Evolutionary conservation across 2,888 invertebrate species (phyloP).

Genomic region (Cosmorhoe ocellata): DNA sequence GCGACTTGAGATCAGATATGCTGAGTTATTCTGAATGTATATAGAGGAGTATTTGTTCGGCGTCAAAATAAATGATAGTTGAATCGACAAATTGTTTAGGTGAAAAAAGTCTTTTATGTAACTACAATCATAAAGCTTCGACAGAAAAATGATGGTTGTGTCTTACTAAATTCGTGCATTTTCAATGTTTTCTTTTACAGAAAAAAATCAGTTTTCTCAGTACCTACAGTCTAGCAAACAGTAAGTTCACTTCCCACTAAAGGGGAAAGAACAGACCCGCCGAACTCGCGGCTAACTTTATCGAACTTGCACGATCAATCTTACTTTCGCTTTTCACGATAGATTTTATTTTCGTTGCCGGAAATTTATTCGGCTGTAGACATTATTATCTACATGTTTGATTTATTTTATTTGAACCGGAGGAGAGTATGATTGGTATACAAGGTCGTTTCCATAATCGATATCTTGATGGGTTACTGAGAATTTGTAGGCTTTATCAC

Average conservation of each 20-base stretch:
- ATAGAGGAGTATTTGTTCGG: constrained; percentile 13
- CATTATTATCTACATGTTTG: constrained; percentile 49
- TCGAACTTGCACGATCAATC: constrained; percentile 70
- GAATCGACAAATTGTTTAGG: background rate
- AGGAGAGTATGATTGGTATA: constrained; percentile 34
- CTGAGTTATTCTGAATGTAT: constrained; percentile 19
- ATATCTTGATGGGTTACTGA: constrained; percentile 28
- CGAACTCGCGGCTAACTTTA: constrained; percentile 48
- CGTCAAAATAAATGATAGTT: constrained; percentile 6
- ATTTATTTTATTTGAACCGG: constrained; percentile 42
- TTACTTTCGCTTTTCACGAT: constrained; percentile 68
- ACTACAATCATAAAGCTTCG: no score
- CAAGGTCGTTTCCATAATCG: constrained; percentile 36
- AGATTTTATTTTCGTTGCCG: constrained; percentile 59
- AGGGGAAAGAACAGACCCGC: constrained; percentile 27
- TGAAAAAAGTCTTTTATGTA: no score
- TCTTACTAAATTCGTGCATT: no score
- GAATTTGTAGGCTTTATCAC: constrained; percentile 26
- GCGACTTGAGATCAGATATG: constrained; percentile 13
- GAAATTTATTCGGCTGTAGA: constrained; percentile 50
- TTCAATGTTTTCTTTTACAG: no score
- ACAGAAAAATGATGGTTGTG: no score
- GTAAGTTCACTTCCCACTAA: constrained; percentile 20
- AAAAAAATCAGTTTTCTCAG: background rate
- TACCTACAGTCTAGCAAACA: constrained; percentile 11